A percentile compares a stretch with the other conserved stretches of the same genome.
Evolutionary conservation across 2,888 invertebrate species (phyloP).

Genomic region (Amitus sp.): DNA sequence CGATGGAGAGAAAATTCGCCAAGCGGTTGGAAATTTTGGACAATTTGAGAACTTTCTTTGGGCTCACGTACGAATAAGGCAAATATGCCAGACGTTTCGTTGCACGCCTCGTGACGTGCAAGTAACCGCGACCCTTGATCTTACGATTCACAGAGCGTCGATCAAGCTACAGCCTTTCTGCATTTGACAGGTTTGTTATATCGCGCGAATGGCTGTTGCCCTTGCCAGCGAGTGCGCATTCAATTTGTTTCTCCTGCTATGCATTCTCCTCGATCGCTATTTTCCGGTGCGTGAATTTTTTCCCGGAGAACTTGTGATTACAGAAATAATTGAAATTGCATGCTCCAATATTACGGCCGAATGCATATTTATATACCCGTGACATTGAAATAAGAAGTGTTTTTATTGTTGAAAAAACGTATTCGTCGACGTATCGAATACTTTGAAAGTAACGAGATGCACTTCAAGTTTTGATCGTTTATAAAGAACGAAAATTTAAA

Average conservation of each 20-base stretch:
- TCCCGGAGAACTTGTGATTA: too few relatives aligned
- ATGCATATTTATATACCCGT: not conserved
- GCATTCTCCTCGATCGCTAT: too few relatives aligned
- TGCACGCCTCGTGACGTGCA: constrained; percentile 13
- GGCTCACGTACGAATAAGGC: not conserved
- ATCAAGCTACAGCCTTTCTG: not conserved
- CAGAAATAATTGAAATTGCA: too few relatives aligned
- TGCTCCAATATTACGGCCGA: too few relatives aligned
- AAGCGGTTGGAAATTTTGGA: too few relatives aligned
- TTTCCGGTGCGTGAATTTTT: too few relatives aligned
- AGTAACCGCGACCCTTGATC: constrained; percentile 21
- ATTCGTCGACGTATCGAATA: not conserved
- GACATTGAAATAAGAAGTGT: not conserved
- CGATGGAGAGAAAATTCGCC: not conserved
- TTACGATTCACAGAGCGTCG: constrained; percentile 17
- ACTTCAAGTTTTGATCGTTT: too few relatives aligned
- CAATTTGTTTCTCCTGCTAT: too few relatives aligned
- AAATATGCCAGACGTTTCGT: not conserved
- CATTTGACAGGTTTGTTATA: constrained; percentile 13
- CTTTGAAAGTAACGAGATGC: not conserved
- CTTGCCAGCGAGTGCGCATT: too few relatives aligned
- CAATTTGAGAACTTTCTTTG: too few relatives aligned
- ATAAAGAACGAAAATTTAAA: too few relatives aligned
- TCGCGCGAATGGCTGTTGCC: not conserved
- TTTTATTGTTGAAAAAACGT: not conserved